phyloP scores from a whole-genome alignment of 2,888 invertebrate species.

The Odontocolon sp. region DNA sequence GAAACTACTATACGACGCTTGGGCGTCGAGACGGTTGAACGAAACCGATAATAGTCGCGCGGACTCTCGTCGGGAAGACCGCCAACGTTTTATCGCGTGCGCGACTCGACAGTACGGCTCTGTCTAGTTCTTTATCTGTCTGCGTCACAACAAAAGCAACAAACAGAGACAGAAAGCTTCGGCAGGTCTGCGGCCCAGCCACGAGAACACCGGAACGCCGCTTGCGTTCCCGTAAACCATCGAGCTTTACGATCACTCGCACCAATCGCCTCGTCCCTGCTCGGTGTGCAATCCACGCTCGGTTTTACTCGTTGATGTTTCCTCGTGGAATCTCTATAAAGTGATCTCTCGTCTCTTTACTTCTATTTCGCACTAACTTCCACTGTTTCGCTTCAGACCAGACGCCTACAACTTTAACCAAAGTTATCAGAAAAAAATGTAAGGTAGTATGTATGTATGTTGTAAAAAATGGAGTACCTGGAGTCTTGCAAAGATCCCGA shows the following conservation, averaged over 20 bases:
- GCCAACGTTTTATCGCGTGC: conserved; percentile 53
- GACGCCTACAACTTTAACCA: too few relatives aligned
- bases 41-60: conserved; percentile 54
- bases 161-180: not conserved
- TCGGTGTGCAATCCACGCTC: too few relatives aligned
- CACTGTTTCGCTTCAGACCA: not conserved
- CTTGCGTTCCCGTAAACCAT: conserved; percentile 56
- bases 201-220: conserved; percentile 46
- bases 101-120: not conserved
- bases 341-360: conserved; percentile 2
- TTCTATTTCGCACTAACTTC: not conserved
- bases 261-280: conserved; percentile 23
- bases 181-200: conserved; percentile 24
- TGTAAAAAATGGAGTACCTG: too few relatives aligned
- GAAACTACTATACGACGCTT: too few relatives aligned
- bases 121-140: conserved; percentile 2
- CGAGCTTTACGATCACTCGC: conserved; percentile 58
- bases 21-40: conserved; percentile 32
- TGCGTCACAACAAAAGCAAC: too few relatives aligned
- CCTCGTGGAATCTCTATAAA: conserved; percentile 18
- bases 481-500: too few relatives aligned
- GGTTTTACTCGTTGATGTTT: conserved; percentile 14
- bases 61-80: conserved; percentile 46
- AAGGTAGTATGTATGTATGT: too few relatives aligned
- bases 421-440: too few relatives aligned